phyloP scores from a whole-genome alignment of 1,140 invertebrate genomes.

The Drosophila gunungcola region DNA sequence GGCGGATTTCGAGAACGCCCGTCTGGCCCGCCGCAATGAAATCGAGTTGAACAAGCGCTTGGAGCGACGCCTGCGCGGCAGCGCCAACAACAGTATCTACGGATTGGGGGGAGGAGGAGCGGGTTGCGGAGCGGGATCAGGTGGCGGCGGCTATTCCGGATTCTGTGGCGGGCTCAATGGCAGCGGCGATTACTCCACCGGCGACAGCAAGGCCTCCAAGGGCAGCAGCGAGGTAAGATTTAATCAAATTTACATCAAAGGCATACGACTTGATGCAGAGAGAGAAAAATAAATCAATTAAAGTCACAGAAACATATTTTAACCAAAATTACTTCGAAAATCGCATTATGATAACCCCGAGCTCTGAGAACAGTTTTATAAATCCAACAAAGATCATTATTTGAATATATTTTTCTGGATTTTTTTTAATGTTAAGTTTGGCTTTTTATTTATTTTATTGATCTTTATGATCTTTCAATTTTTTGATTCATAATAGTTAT shows the following conservation, averaged over 20 bases:
- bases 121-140: not conserved
- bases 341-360: too few relatives aligned
- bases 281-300: too few relatives aligned
- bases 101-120: slow-evolving; percentile 33
- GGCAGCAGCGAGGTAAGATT: slow-evolving; percentile 73
- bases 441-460: too few relatives aligned
- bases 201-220: slow-evolving; percentile 83
- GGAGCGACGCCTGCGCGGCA: slow-evolving; percentile 69
- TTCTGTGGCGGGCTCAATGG: slow-evolving; percentile 65
- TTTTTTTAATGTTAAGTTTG: too few relatives aligned
- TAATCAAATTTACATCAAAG: not conserved
- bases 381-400: too few relatives aligned
- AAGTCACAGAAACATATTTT: too few relatives aligned
- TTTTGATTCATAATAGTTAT: too few relatives aligned
- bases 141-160: slow-evolving; percentile 35
- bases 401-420: too few relatives aligned
- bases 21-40: slow-evolving; percentile 83
- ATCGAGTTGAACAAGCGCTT: slow-evolving; percentile 80
- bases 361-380: too few relatives aligned
- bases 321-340: too few relatives aligned
- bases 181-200: slow-evolving; percentile 81
- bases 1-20: slow-evolving; percentile 83
- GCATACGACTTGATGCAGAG: not conserved
- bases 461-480: too few relatives aligned
- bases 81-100: slow-evolving; percentile 56